Base-by-base conservation (phyloP, 2,797 vertebrate genomes). In the Galaxias olidus region DNA sequence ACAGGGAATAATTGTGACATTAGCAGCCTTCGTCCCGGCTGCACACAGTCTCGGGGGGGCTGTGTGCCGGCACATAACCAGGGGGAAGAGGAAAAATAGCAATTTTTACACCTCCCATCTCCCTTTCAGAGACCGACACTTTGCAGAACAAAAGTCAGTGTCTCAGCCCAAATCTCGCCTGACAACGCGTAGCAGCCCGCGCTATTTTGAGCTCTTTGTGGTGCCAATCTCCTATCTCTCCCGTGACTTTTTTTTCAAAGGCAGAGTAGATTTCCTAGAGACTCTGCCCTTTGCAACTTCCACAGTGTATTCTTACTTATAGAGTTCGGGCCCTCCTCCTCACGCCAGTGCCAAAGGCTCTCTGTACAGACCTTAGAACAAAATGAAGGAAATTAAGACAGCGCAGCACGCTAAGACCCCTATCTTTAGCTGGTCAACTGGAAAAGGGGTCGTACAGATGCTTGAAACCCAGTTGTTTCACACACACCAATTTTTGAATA, bases 241-340 rank as follows among this genome's bases (percentile, higher is more conserved):
- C 95, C 91, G 92, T 96, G 96, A 99, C 96, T 97, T 97, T 97
- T 97, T 59, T 96, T 96, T 95, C 93, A 96, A 98, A 98, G 96
- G 96, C 94, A 96, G 95, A 95, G 93, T 95, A 93, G 93, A 98
- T 99, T 98, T 99, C 97, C 96, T 98, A 95, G 95, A 97, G 95
- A 98, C 96, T 96, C 94, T 94, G 94, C 94, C 94, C 94, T 94
- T 94, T 96, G 94, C 95, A 95, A 96, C 95, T 96, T 98, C 94
- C 94, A 96, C 82, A 91, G 93, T 87, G 93, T 95, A 95, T 94
- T 95, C 93, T 92, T 85, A 85, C 90, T 88, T 92, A 93, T 87
- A 90, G 93, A 94, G 93, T 87, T 83, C 79, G 91, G 90, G 84
- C 90, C 92, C 93, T 92, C 90, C 90, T 94, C 91, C 88, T 88